phyloP scores from a whole-genome alignment of 2,888 invertebrate species.

The Mayetiola destructor region DNA sequence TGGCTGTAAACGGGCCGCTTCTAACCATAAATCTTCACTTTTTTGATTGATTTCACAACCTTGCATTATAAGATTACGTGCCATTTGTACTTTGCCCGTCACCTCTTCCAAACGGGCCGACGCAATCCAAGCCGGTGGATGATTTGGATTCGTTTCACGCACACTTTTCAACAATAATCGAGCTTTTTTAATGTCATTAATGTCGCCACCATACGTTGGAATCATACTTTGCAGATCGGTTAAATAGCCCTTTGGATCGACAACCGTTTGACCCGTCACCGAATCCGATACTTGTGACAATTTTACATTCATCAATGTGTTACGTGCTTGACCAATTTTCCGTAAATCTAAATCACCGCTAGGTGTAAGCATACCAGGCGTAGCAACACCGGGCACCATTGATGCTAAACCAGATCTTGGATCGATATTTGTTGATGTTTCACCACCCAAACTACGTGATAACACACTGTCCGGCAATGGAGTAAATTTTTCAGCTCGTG shows the following conservation, averaged over 20 bases:
- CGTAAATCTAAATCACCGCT: slow-evolving; percentile 89
- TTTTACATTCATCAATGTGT: slow-evolving; percentile 98
- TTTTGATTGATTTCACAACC: slow-evolving; percentile 94
- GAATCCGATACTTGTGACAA: slow-evolving; percentile 95
- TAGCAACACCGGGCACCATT: slow-evolving; percentile 71
- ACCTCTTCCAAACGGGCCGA: slow-evolving; percentile 97
- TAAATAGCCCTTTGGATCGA: slow-evolving; percentile 99
- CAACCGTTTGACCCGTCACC: slow-evolving; percentile 96
- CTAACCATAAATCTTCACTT: slow-evolving; percentile 95
- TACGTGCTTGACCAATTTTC: slow-evolving; percentile 97
- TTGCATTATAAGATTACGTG: slow-evolving; percentile 94
- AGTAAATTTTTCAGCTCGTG: slow-evolving; percentile 90
- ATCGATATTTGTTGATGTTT: slow-evolving; percentile 63
- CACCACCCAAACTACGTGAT: slow-evolving; percentile 71
- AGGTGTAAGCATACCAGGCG: slow-evolving; percentile 76
- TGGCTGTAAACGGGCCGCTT: slow-evolving; percentile 88
- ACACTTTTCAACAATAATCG: slow-evolving; percentile 89
- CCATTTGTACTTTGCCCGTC: slow-evolving; percentile 86
- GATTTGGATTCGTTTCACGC: slow-evolving; percentile 94
- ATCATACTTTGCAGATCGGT: slow-evolving; percentile 99
- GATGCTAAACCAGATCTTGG: slow-evolving; percentile 73
- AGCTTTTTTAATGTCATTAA: slow-evolving; percentile 96
- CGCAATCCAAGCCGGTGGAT: slow-evolving; percentile 99
- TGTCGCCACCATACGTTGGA: slow-evolving; percentile 95
- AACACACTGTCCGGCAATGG: slow-evolving; percentile 94